Base-by-base conservation (phyloP, 2,888 invertebrate genomes). In the Eurytoma californica region DNA sequence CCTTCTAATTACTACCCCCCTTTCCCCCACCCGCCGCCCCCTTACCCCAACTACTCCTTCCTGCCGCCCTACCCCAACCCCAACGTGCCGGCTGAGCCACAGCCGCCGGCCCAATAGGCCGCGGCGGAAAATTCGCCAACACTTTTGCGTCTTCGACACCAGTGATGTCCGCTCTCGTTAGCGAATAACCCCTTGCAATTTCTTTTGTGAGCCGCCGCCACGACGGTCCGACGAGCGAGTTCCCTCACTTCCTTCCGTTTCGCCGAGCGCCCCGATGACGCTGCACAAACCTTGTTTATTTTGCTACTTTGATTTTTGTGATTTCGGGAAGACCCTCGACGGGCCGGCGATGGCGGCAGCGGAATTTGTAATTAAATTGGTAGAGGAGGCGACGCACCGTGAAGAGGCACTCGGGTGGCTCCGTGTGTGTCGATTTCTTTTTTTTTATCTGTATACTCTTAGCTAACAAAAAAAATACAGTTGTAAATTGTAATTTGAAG, bases 11-110 rank as follows among this genome's bases (percentile, higher is more conserved):
- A 90, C 68, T 90, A 91, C 74, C 87, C 91, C 3, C 88, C 90
- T 0, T 90, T 90, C 63, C 87, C 90, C 0, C 91, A 91, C 84
- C 90, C 92, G 12, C 89, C 89, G 24, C 89, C 90, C 57, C 93
- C 92, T 85, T 93, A 93, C 88, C 92, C 92, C 28, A 92, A 91
- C 65, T 93, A 93, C 87, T 91, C 92, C 16, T 91, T 91, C 82
- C 89, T 92, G 72, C 88, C 89, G 69, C 92, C 92, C 84, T 92
- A 92, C 86, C 91, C 92, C 12, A 90, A 90, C 82, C 90, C 90
- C n/a, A 88, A 88, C 78, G 87, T 89, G 84, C 87, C 90, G 75
- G 87, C 90, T 69, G 89, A 91, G 80, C 89, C 89, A 80, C 91
- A 88, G 82, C 90, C 90, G 72, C 90, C 91, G 66, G 84, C 87